These are phyloP conservation scores for Apogon talboti DNA, from an alignment of 2,797 vertebrate genomes.

Conservation along the genomic window DNA sequence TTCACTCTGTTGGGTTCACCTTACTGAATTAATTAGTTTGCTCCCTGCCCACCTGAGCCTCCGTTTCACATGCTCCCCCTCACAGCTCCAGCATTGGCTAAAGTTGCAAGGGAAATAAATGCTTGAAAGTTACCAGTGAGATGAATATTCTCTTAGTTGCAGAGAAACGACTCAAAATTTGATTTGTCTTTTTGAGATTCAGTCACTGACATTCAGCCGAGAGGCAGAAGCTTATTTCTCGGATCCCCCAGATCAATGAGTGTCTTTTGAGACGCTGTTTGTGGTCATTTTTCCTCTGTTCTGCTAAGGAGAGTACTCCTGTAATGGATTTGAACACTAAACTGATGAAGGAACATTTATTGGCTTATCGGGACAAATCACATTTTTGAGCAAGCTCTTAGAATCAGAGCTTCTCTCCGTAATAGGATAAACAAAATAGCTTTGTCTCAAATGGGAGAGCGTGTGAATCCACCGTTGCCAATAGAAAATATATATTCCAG, in stretches of 20 bases:
- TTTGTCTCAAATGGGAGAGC: constrained; percentile 29
- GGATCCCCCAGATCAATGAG: constrained; percentile 53
- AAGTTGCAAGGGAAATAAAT: constrained; percentile 8
- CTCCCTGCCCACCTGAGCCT: constrained; percentile 57
- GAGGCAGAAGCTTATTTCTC: constrained; percentile 47
- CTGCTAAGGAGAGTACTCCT: constrained; percentile 59
- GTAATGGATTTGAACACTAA: constrained; percentile 76
- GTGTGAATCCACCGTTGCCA: constrained; percentile 47
- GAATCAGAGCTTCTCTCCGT: constrained; percentile 53
- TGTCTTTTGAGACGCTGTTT: constrained; percentile 29
- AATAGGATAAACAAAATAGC: constrained; percentile 68
- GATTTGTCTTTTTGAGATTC: constrained; percentile 47
- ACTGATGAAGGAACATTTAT: constrained; percentile 75
- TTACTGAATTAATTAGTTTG: constrained; percentile 48
- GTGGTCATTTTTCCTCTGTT: constrained; percentile 43
- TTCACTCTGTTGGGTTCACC: constrained; percentile 49
- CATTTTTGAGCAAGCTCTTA: constrained; percentile 65
- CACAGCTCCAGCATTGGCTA: constrained; percentile 3
- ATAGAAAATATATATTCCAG: constrained; percentile 44
- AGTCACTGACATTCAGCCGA: constrained; percentile 34
- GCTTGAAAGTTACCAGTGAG: constrained; percentile 16
- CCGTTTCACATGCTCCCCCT: constrained; percentile 28
- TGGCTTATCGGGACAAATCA: constrained; percentile 73
- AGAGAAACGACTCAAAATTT: constrained; percentile 26
- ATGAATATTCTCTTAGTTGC: constrained; percentile 17